These are phyloP conservation scores for Zootermopsis nevadensis DNA, from an alignment of 2,888 invertebrate genomes.

Conservation along the genomic window DNA sequence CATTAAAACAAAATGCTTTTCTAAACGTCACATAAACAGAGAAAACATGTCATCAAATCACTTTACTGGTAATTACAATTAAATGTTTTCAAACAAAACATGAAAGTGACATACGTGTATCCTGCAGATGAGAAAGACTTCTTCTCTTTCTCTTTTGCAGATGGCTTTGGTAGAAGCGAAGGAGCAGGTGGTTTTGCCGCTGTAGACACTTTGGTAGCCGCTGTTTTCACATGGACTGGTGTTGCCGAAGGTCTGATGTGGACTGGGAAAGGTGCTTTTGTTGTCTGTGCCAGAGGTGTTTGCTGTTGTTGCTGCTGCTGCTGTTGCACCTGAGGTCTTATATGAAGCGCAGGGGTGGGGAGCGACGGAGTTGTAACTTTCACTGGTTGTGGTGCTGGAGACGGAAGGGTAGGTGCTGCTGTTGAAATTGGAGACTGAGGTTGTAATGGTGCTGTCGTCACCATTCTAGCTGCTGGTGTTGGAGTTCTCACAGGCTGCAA, in stretches of 20 bases:
- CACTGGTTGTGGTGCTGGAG: conserved; percentile 26
- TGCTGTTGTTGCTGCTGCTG: conserved; percentile 41
- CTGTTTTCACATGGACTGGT: conserved; percentile 46
- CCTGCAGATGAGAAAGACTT: conserved; percentile 71
- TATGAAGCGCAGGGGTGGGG: conserved; percentile 51
- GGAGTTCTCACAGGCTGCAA: conserved; percentile 54
- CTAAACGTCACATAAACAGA: conserved; percentile 51
- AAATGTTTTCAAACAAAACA: conserved; percentile 24
- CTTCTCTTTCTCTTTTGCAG: conserved; percentile 83
- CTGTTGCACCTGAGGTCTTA: conserved; percentile 50
- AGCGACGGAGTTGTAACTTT: conserved; percentile 44
- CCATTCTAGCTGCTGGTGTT: conserved; percentile 51
- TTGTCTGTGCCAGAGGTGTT: conserved; percentile 1
- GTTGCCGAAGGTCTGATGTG: conserved; percentile 31
- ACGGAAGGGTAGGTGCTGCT: conserved; percentile 39
- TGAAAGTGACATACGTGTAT: conserved; percentile 62
- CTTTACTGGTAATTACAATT: conserved; percentile 14
- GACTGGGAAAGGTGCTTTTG: conserved; percentile 36
- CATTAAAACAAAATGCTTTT: too few species aligned
- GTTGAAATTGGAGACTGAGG: conserved; percentile 51
- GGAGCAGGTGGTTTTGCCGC: conserved; percentile 50
- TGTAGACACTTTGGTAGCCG: conserved; percentile 28
- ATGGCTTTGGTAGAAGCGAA: conserved; percentile 63
- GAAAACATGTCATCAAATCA: conserved; percentile 35
- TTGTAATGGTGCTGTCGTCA: conserved; percentile 52